phyloP scores from a whole-genome alignment of 2,797 vertebrate species.

The Garrulus glandarius region DNA sequence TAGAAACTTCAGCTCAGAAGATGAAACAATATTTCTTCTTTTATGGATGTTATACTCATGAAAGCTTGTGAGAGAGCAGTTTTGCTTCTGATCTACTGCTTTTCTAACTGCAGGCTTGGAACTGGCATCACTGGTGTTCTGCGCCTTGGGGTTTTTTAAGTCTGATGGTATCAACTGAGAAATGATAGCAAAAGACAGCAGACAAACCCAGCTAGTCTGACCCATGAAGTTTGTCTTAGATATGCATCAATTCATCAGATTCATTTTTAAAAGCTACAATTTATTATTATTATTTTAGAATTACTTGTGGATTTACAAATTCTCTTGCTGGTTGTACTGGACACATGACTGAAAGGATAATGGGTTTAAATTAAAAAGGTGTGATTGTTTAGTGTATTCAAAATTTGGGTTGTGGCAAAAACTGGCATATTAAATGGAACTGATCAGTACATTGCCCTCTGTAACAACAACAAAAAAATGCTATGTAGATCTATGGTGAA shows the following conservation, averaged over 20 bases:
- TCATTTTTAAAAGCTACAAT: not conserved
- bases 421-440: not conserved
- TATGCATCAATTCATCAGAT: rapidly evolving
- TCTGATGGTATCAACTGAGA: not conserved
- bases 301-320: not conserved
- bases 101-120: not conserved
- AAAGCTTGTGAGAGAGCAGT: not conserved
- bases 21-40: not conserved
- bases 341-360: not conserved
- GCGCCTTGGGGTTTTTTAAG: not conserved
- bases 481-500: not conserved
- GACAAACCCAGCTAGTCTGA: not conserved
- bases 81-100: not conserved
- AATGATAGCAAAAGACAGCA: not conserved
- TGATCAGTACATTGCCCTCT: not conserved
- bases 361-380: not conserved
- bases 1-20: not conserved
- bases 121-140: not conserved
- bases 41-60: not conserved
- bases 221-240: not conserved
- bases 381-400: not conserved
- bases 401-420: not conserved
- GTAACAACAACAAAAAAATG: not conserved
- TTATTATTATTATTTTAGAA: not conserved
- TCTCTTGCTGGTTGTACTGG: not conserved